Evolutionary conservation across 2,797 vertebrate genomes (phyloP), one percentile per base, ranked within the genome.

Genomic region (Sternarchorhynchus goeldii): DNA sequence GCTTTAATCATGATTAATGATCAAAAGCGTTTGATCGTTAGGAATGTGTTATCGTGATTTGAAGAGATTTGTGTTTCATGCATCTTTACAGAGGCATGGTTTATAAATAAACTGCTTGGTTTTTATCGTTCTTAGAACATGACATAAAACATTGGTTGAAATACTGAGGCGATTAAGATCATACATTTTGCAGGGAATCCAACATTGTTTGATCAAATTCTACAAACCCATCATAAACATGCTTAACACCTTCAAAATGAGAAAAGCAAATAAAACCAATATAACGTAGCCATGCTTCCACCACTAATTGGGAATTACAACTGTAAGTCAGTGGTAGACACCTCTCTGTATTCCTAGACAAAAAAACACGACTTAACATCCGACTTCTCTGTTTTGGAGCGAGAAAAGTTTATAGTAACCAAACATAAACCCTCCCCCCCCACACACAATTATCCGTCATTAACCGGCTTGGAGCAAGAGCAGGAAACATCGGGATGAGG

Each of bases 291-390:
- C 84, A 83, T 80, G 82, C 85, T 72, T 88, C 85, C 88, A 88
- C 89, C 83, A 82, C 88, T 85, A 88, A 91, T 87, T 90, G 86
- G 84, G 81, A 89, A 89, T 88, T 91, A 89, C 85, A 84, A 82
- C 64, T 67, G 73, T 64, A 31, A 56, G 45, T 75, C 25, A 79
- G 17, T 2, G 20, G 12, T 55, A 29, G 4, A 53, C 5, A 58
- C 12, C 4, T 31, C 36, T 45, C 25, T 69, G 65, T 39, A 20
- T n/a, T 64, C 63, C 53, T 17, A 77, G 10, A n/a, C 50, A 59
- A 31, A n/a, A 3, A 59, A 31, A n/a, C 2, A 25, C 2, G 6
- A 65, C 17, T 7, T 39, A 5, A 2, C 6, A 18, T 65, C 18
- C 14, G 34, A 20, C 50, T 69, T 18, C 21, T 32, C 45, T 1